Percentiles rank a stretch among this genome's conserved stretches.
Evolutionary conservation across 2,888 invertebrate genomes (phyloP).

Genomic region (Polydrusus cervinus): DNA sequence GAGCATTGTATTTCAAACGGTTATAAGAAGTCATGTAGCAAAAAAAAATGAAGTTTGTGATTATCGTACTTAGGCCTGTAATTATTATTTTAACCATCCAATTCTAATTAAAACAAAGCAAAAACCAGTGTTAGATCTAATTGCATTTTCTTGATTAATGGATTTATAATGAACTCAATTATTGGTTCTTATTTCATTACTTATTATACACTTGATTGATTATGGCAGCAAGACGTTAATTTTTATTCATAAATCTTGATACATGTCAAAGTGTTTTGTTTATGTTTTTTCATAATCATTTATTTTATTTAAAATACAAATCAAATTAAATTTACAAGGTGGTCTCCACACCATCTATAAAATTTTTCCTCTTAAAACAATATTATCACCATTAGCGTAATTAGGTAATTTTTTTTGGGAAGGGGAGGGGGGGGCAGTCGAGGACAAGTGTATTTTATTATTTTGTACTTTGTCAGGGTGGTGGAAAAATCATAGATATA

Average conservation of each 20-base stretch:
- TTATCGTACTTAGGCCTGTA: neutral
- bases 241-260: constrained; percentile 37
- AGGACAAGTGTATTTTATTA: too few species aligned
- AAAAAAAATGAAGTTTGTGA: too few species aligned
- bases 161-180: constrained; percentile 50
- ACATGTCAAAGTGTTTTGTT: constrained; percentile 20
- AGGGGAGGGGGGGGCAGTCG: too few species aligned
- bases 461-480: too few species aligned
- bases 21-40: too few species aligned
- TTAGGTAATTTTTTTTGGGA: too few species aligned
- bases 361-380: too few species aligned
- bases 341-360: too few species aligned
- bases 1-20: too few species aligned
- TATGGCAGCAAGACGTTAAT: constrained; percentile 34
- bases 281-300: neutral
- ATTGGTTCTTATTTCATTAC: constrained; percentile 45
- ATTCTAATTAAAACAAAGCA: constrained; percentile 9
- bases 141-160: constrained; percentile 49
- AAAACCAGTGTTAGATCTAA: constrained; percentile 31
- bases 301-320: neutral
- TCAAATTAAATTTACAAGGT: neutral
- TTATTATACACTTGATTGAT: constrained; percentile 41
- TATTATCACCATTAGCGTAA: too few species aligned
- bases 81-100: constrained; percentile 2
- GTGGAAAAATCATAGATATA: too few species aligned